Percentiles rank a stretch among this genome's conserved stretches.
phyloP scores from a whole-genome alignment of 2,888 invertebrate species.

The Cephus runcator region DNA sequence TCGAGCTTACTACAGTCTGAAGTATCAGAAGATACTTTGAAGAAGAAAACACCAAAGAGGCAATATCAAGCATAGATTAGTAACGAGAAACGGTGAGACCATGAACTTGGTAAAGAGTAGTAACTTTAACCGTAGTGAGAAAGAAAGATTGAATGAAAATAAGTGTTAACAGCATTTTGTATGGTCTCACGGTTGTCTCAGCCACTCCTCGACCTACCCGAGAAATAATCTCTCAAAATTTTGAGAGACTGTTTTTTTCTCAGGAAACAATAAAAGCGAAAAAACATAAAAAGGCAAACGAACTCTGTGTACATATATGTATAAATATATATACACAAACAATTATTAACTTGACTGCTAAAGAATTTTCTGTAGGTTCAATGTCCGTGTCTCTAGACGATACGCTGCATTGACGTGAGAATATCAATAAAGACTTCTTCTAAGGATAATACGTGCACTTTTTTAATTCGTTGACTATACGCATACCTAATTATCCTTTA shows the following conservation, averaged over 20 bases:
- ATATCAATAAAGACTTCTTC: background rate
- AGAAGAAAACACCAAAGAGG: background rate
- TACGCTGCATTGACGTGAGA: background rate
- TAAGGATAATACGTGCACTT: background rate
- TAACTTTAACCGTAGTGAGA: background rate
- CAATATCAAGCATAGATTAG: background rate
- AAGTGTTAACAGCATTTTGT: background rate
- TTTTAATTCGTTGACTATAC: background rate
- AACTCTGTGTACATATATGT: background rate
- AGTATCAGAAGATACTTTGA: constrained; percentile 59
- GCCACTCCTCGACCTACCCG: background rate
- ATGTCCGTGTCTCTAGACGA: background rate
- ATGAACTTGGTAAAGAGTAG: background rate
- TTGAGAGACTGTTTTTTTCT: background rate
- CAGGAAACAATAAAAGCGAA: background rate
- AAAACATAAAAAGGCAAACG: background rate
- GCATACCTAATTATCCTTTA: background rate
- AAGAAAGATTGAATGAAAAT: background rate
- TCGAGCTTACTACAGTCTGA: constrained; percentile 62
- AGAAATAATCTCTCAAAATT: background rate
- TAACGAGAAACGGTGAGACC: background rate
- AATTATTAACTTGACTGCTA: background rate
- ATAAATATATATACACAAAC: background rate
- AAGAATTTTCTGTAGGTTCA: background rate
- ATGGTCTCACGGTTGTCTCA: background rate